phyloP scores from a whole-genome alignment of 1,140 invertebrate species.

The Patella vulgata region DNA sequence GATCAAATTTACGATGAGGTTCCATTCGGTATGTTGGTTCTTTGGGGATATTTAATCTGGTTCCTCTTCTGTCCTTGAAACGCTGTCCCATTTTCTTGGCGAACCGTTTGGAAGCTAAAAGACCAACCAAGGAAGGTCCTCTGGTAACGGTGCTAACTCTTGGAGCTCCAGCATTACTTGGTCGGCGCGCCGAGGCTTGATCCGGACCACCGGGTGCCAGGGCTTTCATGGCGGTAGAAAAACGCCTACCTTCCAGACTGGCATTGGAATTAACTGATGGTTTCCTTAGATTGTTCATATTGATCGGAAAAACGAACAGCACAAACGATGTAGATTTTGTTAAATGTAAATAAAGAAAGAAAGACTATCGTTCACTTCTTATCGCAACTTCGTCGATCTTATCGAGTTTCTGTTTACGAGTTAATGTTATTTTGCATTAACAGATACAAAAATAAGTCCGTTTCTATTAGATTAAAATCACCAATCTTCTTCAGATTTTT shows the following conservation, averaged over 20 bases:
- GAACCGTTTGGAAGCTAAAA: constrained; percentile 43
- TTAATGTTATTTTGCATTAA: too few relatives aligned
- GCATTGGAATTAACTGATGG: not conserved
- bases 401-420: too few relatives aligned
- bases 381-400: too few relatives aligned
- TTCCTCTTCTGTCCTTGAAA: constrained; percentile 15
- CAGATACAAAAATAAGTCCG: too few relatives aligned
- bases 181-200: too few relatives aligned
- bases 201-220: too few relatives aligned
- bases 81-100: constrained; percentile 35
- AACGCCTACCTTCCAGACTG: too few relatives aligned
- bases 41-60: constrained; percentile 20
- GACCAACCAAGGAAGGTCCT: constrained; percentile 42
- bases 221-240: too few relatives aligned
- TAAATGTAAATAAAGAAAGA: too few relatives aligned
- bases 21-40: constrained; percentile 52
- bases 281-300: not conserved
- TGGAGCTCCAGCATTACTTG: not conserved
- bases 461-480: too few relatives aligned
- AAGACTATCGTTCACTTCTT: too few relatives aligned
- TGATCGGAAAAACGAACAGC: not conserved
- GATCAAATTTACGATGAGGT: constrained; percentile 40
- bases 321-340: not conserved
- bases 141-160: not conserved
- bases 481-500: too few relatives aligned